Evolutionary conservation across 2,113 vertebrate genomes (phyloP).

Genomic region (Neopipo cinnamomea): DNA sequence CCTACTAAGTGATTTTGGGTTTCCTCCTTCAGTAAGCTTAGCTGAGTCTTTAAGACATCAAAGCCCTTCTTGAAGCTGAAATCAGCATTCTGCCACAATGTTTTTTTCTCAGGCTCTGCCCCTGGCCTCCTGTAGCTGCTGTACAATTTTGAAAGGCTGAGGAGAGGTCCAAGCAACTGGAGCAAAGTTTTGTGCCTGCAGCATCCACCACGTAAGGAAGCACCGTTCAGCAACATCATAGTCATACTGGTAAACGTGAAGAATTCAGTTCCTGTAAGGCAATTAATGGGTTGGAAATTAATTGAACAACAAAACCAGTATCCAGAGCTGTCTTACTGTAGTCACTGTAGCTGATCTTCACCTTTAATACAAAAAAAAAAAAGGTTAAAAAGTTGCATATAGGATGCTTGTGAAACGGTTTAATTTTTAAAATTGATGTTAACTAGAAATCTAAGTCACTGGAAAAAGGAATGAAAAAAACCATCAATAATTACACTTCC

Average conservation of each 20-base stretch:
- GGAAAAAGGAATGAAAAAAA: not conserved
- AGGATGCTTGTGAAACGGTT: not conserved
- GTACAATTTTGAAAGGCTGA: slow-evolving; percentile 25
- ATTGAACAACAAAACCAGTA: not conserved
- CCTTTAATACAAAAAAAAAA: slow-evolving; percentile 46
- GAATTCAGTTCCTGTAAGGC: not conserved
- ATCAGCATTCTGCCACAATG: slow-evolving; percentile 70
- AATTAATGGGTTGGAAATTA: not conserved
- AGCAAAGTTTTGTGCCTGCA: not conserved
- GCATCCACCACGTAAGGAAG: not conserved
- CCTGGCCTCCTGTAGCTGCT: slow-evolving; percentile 81
- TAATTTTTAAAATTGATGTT: not conserved
- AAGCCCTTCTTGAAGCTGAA: slow-evolving; percentile 82
- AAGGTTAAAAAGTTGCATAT: not conserved
- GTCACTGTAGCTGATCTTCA: not conserved
- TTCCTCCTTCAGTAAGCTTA: slow-evolving; percentile 78
- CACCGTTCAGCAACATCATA: not conserved
- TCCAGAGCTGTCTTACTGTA: not conserved
- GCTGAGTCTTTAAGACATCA: slow-evolving; percentile 78
- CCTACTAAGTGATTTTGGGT: slow-evolving; percentile 69
- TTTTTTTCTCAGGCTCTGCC: slow-evolving; percentile 59
- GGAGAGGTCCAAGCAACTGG: slow-evolving; percentile 26
- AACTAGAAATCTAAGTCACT: not conserved
- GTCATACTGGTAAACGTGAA: slow-evolving; percentile 33
- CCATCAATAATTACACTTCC: not conserved